phyloP scores from a whole-genome alignment of 92 coral and sea anemone genomes.

The Porites rus region DNA sequence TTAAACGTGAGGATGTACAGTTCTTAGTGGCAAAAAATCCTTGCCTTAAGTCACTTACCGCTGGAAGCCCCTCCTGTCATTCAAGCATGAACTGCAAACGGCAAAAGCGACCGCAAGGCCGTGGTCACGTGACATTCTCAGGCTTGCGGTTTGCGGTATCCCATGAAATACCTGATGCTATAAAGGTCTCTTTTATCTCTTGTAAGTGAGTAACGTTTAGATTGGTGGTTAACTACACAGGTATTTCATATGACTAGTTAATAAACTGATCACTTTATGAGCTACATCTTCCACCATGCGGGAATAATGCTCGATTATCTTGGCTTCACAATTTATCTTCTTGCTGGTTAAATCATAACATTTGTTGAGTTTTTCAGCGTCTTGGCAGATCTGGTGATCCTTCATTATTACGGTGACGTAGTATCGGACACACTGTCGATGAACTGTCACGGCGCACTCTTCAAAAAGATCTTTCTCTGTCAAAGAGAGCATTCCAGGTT shows the following conservation, averaged over 20 bases:
- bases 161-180: too few relatives aligned
- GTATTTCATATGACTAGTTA: background rate
- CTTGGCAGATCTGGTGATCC: conserved; percentile 16
- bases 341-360: conserved; percentile 23
- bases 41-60: too few relatives aligned
- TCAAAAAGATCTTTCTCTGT: conserved; percentile 9
- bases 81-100: too few relatives aligned
- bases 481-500: background rate
- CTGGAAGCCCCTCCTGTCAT: too few relatives aligned
- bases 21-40: too few relatives aligned
- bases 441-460: conserved; percentile 14
- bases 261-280: background rate
- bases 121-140: too few relatives aligned
- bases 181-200: too few relatives aligned
- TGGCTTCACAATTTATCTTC: background rate
- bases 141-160: too few relatives aligned
- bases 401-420: conserved; percentile 1
- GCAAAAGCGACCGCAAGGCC: too few relatives aligned
- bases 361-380: background rate
- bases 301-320: conserved; percentile 11
- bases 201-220: too few relatives aligned
- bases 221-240: background rate
- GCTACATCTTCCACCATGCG: conserved; percentile 16
- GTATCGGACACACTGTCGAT: conserved; percentile 17
- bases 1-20: too few relatives aligned